Base-by-base conservation (phyloP, 2,888 invertebrate species). In the Steinernema scapterisci region DNA sequence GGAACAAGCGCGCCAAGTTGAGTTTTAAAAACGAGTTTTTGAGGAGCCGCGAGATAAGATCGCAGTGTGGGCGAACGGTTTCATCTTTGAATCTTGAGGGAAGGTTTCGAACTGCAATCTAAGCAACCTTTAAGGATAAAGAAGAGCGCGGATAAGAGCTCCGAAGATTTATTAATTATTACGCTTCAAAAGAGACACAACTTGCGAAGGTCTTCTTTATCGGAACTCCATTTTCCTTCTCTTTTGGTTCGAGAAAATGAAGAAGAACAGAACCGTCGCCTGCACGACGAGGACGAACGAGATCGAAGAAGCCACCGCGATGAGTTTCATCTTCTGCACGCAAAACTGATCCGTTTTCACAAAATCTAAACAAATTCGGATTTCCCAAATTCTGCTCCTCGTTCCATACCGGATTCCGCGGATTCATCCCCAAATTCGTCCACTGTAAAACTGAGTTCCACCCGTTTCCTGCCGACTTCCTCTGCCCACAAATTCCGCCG, bases 241-340 rank as follows among this genome's bases (percentile, higher is more conserved):
- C 5, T 31, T 27, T 27, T 63, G 63, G 16, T 31, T 25, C 16
- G 63, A 63, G n/a, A 63, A 31, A 31, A 63, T 27, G 63, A 63
- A 25, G 16, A 31, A 27, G 31, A 63, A 31, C 1, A 63, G 63
- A 25, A 63, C 38, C 27, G 31, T 3, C 25, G 27, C 25, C 19
- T 63, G 63, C 31, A 63, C 31, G 31, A 63, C 16, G 63, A 63
- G 27, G 63, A 63, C 63, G 31, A 63, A 25, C 31, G 31, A 31
- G 7, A 27, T 16, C 27, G 63, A 31, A 9, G 38, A 13, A 2
- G 63, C n/a, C 31, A 63, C 11, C 63, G 25, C 31, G 7, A 25
- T 31, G 13, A 63, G 63, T 16, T 63, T 63, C 31, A 27, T 2
- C 31, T 31, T 27, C 6, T 38, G 31, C 1, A 63, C 1, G 63